Percentiles rank a stretch among this genome's conserved stretches.
Evolutionary conservation across 2,797 vertebrate species (phyloP).

Genomic region (Channa striata): DNA sequence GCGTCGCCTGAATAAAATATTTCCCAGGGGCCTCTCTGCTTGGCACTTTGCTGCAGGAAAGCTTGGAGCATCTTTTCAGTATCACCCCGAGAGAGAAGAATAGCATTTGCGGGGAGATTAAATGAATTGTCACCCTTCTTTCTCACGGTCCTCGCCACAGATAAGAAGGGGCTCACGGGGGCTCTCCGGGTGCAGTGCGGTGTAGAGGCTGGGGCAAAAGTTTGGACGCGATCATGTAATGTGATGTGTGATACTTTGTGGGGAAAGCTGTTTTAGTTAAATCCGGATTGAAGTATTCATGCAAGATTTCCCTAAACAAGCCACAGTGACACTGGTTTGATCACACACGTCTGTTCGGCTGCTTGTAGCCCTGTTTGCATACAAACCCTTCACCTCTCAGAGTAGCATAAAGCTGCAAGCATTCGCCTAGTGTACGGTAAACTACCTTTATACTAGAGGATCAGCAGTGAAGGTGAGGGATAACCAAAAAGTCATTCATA

Average conservation of each 20-base stretch:
- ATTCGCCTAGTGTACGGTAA: not conserved
- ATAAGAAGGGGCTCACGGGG: constrained; percentile 39
- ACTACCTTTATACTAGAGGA: not conserved
- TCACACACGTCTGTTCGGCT: not conserved
- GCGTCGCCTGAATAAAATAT: constrained; percentile 81
- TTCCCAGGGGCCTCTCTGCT: constrained; percentile 74
- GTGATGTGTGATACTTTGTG: constrained; percentile 2
- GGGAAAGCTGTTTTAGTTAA: not conserved
- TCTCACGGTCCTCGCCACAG: constrained; percentile 20
- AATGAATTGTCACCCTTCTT: constrained; percentile 72
- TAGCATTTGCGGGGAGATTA: constrained; percentile 75
- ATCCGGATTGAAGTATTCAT: constrained; percentile 8
- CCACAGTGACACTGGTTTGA: constrained; percentile 9
- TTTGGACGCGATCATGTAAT: constrained; percentile 41
- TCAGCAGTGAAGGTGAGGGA: not conserved
- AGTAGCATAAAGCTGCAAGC: not conserved
- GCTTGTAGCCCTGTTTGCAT: not conserved
- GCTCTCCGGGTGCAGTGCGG: constrained; percentile 26
- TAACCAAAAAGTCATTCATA: not conserved
- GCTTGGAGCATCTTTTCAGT: constrained; percentile 76
- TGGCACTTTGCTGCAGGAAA: constrained; percentile 72
- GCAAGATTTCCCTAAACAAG: constrained; percentile 9
- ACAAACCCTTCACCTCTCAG: constrained; percentile 8
- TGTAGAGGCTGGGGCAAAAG: constrained; percentile 5
- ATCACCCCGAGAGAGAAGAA: constrained; percentile 65